phyloP scores from a whole-genome alignment of 2,113 vertebrate genomes.

The Gadus chalcogrammus region DNA sequence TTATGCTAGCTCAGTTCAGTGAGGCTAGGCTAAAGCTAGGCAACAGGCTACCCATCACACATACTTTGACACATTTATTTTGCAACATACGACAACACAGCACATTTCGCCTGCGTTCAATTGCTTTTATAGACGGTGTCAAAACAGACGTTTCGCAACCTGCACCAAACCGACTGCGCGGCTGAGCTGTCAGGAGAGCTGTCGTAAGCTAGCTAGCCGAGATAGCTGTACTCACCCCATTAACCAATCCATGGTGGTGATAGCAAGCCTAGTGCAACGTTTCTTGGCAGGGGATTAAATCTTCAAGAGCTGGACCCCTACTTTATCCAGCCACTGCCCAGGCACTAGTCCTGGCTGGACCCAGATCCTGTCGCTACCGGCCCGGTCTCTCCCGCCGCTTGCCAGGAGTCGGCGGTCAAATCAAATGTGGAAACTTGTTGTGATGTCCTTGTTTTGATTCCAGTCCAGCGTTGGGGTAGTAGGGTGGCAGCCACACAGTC shows the following conservation, averaged over 20 bases:
- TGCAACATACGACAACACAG: slow-evolving; percentile 11
- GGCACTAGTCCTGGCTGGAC: slow-evolving; percentile 31
- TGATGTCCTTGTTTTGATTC: slow-evolving; percentile 62
- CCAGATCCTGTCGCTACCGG: background rate
- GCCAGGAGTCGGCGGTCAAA: slow-evolving; percentile 21
- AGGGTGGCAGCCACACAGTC: slow-evolving; percentile 36
- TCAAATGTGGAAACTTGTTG: slow-evolving; percentile 40
- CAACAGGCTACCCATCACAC: slow-evolving; percentile 30
- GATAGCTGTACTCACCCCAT: slow-evolving; percentile 82
- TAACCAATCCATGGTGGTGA: slow-evolving; percentile 82
- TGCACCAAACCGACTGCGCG: slow-evolving; percentile 30
- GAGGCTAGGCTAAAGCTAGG: slow-evolving; percentile 53
- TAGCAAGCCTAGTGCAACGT: slow-evolving; percentile 55
- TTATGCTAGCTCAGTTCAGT: slow-evolving; percentile 44
- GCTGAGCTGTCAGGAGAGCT: slow-evolving; percentile 32
- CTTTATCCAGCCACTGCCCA: slow-evolving; percentile 61
- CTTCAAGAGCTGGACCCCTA: slow-evolving; percentile 66
- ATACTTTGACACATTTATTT: background rate
- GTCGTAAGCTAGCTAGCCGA: slow-evolving; percentile 34
- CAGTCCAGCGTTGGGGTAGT: slow-evolving; percentile 41
- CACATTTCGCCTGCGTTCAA: slow-evolving; percentile 10
- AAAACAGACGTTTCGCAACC: slow-evolving; percentile 1
- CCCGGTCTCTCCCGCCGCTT: slow-evolving; percentile 33
- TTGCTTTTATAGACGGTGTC: slow-evolving; percentile 4
- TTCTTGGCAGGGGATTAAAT: slow-evolving; percentile 67